Evolutionary conservation across 2,888 invertebrate genomes (phyloP), one percentile per base, ranked within the genome.

Genomic region (Norana najaformis): DNA sequence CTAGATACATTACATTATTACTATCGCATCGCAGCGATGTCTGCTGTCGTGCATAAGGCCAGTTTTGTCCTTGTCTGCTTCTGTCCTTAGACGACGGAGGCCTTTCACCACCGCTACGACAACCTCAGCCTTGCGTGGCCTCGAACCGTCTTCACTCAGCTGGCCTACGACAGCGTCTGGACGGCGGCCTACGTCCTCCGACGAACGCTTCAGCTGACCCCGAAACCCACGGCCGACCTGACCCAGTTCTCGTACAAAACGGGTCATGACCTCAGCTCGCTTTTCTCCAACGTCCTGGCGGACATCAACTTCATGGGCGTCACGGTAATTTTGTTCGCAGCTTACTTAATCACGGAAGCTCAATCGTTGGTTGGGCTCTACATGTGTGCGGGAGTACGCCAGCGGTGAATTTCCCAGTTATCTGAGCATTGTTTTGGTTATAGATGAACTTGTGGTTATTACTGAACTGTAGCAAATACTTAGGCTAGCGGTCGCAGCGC

Each of bases 151-250:
- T 97, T 96, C 94, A 97, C 97, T 0, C 96, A 97, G 0, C 97
- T 97, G 93, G 97, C 97, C 0, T 98, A 98, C 94, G 98, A 98
- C 94, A 98, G 98, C 0, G 97, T 98, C 0, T 98, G 98, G 98
- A 96, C 97, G 0, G 97, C 98, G 93, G 97, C 97, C 0, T 94
- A 97, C 38, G 97, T 97, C 0, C 94, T 98, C 90, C 96, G 91
- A 85, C 39, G 69, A 36, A 82, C 88, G 85, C 83, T 85, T 85
- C 85, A 85, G 36, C 35, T 37, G 85, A 85, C 85, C 20, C 35
- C 85, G 88, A 37, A 8, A 47, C 47, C 89, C 30, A 69, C 69
- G 89, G 82, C 35, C 30, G 94, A 94, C 34, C 95, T 97, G 88
- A 96, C 96, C 89, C 95, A 96, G 90, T 97, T 97, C 94, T 96